Conservation (phyloP, 2,797 vertebrate species). For the Myotis daubentonii region DNA sequence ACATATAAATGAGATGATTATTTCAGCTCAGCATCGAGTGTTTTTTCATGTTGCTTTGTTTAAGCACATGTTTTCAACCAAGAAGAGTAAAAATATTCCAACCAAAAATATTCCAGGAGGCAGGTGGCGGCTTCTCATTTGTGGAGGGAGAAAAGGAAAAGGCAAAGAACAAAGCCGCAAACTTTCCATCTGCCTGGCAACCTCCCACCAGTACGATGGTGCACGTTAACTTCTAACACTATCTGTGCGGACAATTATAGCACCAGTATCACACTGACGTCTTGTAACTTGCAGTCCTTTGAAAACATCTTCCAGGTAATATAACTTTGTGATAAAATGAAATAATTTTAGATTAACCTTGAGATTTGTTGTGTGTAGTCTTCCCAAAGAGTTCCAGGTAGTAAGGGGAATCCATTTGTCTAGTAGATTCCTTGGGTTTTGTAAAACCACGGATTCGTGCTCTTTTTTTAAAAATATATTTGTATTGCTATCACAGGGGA, state of each 20-base stretch:
- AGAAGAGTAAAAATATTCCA: conserved; percentile 5
- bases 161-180: background rate
- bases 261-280: background rate
- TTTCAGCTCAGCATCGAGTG: background rate
- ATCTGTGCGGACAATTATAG: background rate
- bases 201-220: background rate
- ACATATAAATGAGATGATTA: background rate
- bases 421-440: background rate
- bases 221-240: background rate
- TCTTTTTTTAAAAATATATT: background rate
- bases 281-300: conserved; percentile 39
- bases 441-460: background rate
- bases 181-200: background rate
- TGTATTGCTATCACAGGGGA: no score
- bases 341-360: conserved; percentile 18
- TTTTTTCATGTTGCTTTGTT: background rate
- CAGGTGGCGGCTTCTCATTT: background rate
- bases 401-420: background rate
- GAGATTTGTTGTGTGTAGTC: conserved; percentile 16
- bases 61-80: background rate
- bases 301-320: conserved; percentile 46
- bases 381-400: background rate
- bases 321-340: conserved; percentile 27
- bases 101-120: background rate
- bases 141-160: background rate